Conservation (phyloP, 1,140 invertebrate genomes). For the Ostrea edulis region DNA sequence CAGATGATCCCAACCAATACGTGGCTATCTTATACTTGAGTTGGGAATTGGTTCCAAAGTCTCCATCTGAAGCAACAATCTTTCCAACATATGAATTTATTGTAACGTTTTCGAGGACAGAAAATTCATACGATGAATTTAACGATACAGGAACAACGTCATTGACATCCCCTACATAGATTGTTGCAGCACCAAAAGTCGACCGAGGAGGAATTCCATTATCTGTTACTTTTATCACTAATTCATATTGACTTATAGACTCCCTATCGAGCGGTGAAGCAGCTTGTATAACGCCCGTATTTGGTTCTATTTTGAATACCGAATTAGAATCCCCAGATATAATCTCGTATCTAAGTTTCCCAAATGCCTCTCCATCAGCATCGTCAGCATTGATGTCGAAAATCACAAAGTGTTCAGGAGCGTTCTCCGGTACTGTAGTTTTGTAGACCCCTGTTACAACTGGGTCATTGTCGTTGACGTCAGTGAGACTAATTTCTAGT, state of each 20-base stretch:
- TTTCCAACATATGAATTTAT: slow-evolving; percentile 36
- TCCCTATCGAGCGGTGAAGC: slow-evolving; percentile 64
- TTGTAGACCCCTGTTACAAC: slow-evolving; percentile 62
- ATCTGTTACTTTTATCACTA: slow-evolving; percentile 63
- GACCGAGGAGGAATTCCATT: slow-evolving; percentile 53
- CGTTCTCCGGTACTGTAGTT: slow-evolving; percentile 64
- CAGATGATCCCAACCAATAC: slow-evolving; percentile 53
- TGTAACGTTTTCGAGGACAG: slow-evolving; percentile 56
- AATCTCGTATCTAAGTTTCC: slow-evolving; percentile 62
- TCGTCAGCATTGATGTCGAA: slow-evolving; percentile 66
- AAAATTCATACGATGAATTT: slow-evolving; percentile 54
- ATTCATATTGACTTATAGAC: slow-evolving; percentile 50
- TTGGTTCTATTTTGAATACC: slow-evolving; percentile 62
- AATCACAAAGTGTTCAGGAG: slow-evolving; percentile 60
- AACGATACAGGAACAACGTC: slow-evolving; percentile 65
- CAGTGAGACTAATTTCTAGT: slow-evolving; percentile 64
- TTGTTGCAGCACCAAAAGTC: slow-evolving; percentile 53
- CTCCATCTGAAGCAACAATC: slow-evolving; percentile 59
- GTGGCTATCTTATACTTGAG: slow-evolving; percentile 57
- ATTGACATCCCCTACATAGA: slow-evolving; percentile 67
- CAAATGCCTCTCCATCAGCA: slow-evolving; percentile 64
- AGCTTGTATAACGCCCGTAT: slow-evolving; percentile 66
- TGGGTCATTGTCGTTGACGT: slow-evolving; percentile 67
- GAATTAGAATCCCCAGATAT: slow-evolving; percentile 60
- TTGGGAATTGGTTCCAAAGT: slow-evolving; percentile 62